These are phyloP conservation scores for Eupithecia exiguata DNA, from an alignment of 2,888 invertebrate genomes.

Conservation along the genomic window DNA sequence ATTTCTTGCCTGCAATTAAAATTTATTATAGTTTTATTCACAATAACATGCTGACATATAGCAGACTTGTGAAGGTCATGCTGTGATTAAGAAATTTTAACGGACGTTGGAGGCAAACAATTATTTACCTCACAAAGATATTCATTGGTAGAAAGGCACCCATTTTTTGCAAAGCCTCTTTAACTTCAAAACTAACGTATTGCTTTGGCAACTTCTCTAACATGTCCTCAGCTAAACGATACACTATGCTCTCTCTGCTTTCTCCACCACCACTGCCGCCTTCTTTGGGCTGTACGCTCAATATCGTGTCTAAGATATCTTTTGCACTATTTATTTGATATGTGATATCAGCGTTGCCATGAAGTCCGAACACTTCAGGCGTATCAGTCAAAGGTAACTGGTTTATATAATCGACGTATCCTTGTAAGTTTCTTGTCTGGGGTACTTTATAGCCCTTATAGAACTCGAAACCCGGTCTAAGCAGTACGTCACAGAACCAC, in stretches of 20 bases:
- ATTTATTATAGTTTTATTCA: background rate
- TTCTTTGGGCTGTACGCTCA: slow-evolving; percentile 99
- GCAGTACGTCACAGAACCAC: slow-evolving; percentile 96
- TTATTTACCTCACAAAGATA: slow-evolving; percentile 90
- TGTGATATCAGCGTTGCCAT: slow-evolving; percentile 98
- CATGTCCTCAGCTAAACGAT: slow-evolving; percentile 97
- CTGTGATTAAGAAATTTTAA: background rate
- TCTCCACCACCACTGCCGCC: slow-evolving; percentile 95
- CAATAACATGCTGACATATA: background rate
- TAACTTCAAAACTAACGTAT: slow-evolving; percentile 95
- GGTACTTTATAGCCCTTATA: slow-evolving; percentile 97
- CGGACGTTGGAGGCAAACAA: background rate
- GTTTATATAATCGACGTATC: slow-evolving; percentile 94
- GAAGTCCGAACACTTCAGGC: slow-evolving; percentile 98
- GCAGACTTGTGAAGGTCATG: background rate
- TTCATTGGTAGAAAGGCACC: slow-evolving; percentile 97
- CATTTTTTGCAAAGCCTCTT: slow-evolving; percentile 94
- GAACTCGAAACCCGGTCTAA: slow-evolving; percentile 95
- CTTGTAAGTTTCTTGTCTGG: slow-evolving; percentile 88
- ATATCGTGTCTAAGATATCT: slow-evolving; percentile 95
- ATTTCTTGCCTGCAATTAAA: slow-evolving; percentile 85
- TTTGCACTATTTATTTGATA: slow-evolving; percentile 98
- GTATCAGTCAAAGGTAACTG: slow-evolving; percentile 93
- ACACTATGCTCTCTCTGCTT: slow-evolving; percentile 95
- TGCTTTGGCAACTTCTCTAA: slow-evolving; percentile 89